Evolutionary conservation across 2,888 invertebrate species (phyloP), one percentile per base, ranked within the genome.

Genomic region (Nemurella pictetii): DNA sequence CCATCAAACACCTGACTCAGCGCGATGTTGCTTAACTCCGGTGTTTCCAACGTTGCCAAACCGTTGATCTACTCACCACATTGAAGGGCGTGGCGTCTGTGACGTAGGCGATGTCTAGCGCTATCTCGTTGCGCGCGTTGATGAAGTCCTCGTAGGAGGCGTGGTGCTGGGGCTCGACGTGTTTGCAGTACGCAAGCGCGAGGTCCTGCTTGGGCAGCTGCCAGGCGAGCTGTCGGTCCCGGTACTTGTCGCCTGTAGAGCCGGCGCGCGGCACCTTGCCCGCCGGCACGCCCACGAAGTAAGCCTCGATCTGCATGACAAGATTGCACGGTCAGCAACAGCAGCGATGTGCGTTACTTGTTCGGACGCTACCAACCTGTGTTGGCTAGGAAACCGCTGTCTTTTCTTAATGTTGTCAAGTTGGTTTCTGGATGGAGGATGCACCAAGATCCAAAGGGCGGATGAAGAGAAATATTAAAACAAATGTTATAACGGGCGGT

Each of bases 181-280:
- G 96, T 89, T 95, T 94, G 91, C 98, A 98, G 90, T 98, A 97
- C 84, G 95, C 94, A 88, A 96, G 92, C 9, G 97, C 96, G 85
- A 99, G 93, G 90, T 99, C 99, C 91, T 98, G 98, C 90, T 96
- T 96, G 74, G 99, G 99, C 89, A 99, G 92, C 91, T 99, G 99
- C 87, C 94, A 92, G 87, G 97, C 95, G 88, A 99, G 92, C 89
- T 97, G 96, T 88, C 95, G 94, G 89, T 95, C 95, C 83, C 97
- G 92, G 90, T 95, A 93, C 87, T 94, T 93, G 90, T 97, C 97
- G 2, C 97, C 97, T 77, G 94, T 92, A n/a, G 95, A 93, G 86
- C 95, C 95, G 86, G 94, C 89, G 87, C 93, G 92, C 75, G 96
- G 96, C 87, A 92, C 90, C 93, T 96, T 93, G 89, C 96, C 95